Conservation (phyloP, 2,888 invertebrate genomes). For the Cephonodes hylas region DNA sequence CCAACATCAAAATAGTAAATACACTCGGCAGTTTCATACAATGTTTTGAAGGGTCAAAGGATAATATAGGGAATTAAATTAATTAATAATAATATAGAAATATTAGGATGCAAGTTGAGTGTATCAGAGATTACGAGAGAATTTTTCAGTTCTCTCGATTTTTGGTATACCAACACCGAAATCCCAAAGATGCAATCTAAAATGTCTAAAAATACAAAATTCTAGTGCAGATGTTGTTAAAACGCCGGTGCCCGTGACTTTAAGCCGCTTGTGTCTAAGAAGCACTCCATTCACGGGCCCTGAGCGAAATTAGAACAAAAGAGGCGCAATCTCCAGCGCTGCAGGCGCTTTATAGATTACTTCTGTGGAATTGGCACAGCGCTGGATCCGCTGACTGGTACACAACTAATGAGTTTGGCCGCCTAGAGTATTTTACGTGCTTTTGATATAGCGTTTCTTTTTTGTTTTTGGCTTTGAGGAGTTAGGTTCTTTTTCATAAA, state of each 20-base stretch:
- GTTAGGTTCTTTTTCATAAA: no score
- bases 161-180: no score
- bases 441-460: not conserved
- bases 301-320: not conserved
- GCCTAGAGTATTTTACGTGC: not conserved
- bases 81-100: no score
- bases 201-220: not conserved
- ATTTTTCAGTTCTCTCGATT: no score
- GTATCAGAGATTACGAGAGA: no score
- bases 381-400: not conserved
- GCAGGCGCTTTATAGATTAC: constrained; percentile 1
- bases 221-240: not conserved
- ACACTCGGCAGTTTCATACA: no score
- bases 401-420: not conserved
- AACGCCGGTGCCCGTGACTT: not conserved
- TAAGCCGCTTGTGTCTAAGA: not conserved
- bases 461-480: not conserved
- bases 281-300: not conserved
- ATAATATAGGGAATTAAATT: no score
- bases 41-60: no score
- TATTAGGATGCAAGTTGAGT: no score
- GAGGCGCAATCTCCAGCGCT: not conserved
- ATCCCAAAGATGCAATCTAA: not conserved
- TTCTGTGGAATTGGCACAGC: not conserved
- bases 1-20: no score